Evolutionary conservation across 2,888 invertebrate genomes (phyloP), one percentile per base, ranked within the genome.

Genomic region (Tryphoninae sp.): DNA sequence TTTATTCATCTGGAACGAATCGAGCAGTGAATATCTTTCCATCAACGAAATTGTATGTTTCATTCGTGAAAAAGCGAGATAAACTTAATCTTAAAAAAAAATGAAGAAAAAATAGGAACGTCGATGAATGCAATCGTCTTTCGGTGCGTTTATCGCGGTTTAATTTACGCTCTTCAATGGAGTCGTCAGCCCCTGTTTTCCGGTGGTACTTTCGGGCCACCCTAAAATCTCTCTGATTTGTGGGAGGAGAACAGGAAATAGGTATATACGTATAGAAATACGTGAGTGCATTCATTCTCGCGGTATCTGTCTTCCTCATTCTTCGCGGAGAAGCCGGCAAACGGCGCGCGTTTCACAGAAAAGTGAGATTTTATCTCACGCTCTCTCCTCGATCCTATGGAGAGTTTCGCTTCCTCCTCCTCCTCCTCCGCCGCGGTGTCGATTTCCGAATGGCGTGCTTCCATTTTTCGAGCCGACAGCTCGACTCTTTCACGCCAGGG

Each of bases 291-390:
- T 77, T 53, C 76, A 71, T 59, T 72, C 68, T 33, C 71, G 76
- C 74, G 33, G 74, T 81, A 71, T 73, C 72, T 78, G 61, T 74
- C 69, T 79, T 59, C 81, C 69, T 71, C 71, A 76, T 81, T 73
- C 73, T 71, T 79, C 51, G 71, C 42, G 78, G 51, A 45, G 81
- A 81, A 78, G 81, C 81, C 78, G 81, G 78, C 77, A 73, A 83
- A 84, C 78, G 62, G 83, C 78, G 80, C 80, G 81, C 79, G 84
- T 82, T 86, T 86, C 85, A 85, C 80, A 87, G 88, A 87, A 88
- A 87, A 88, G 85, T 81, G 87, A 89, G 89, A 89, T 89, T 87
- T 87, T 87, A 89, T 89, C 89, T 83, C 78, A 82, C 84, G 84
- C 84, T 85, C 86, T 84, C 84, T 86, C 87, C 84, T 85, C 81